Percentiles rank a stretch among this genome's conserved stretches.
These are phyloP conservation scores for Neodiprion virginianus DNA, from an alignment of 1,140 invertebrate species.

Conservation along the genomic window DNA sequence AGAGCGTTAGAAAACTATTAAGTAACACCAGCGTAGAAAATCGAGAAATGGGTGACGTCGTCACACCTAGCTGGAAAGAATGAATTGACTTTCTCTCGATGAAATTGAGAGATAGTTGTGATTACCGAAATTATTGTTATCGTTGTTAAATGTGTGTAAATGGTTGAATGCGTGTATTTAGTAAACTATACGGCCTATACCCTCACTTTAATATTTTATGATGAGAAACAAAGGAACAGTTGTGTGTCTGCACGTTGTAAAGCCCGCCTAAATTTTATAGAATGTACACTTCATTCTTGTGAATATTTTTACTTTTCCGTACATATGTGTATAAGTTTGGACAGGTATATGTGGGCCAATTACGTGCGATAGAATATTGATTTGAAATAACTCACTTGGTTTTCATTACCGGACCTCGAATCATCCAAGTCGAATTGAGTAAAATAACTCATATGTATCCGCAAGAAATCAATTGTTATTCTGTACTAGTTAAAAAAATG, in stretches of 20 bases:
- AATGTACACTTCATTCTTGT: background rate
- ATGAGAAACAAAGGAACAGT: background rate
- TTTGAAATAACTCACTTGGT: background rate
- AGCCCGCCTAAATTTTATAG: background rate
- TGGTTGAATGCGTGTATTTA: background rate
- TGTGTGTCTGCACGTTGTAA: background rate
- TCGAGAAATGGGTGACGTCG: constrained; percentile 45
- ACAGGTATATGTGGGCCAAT: background rate
- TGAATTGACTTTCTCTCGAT: background rate
- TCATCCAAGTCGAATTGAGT: background rate
- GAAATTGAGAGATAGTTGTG: background rate
- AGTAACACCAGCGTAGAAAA: constrained; percentile 41
- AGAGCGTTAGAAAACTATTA: constrained; percentile 45
- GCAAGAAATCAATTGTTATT: background rate
- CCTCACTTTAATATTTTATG: background rate
- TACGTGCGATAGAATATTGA: background rate
- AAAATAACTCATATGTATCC: background rate
- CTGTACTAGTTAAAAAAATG: background rate
- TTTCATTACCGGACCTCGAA: background rate
- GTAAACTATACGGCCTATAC: no score
- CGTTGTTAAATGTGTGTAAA: background rate
- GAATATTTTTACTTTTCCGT: background rate
- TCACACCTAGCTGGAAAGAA: constrained; percentile 35
- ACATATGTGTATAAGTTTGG: background rate
- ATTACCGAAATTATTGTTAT: background rate